Conservation (phyloP, 2,888 invertebrate species). For the Griposia aprilina region DNA sequence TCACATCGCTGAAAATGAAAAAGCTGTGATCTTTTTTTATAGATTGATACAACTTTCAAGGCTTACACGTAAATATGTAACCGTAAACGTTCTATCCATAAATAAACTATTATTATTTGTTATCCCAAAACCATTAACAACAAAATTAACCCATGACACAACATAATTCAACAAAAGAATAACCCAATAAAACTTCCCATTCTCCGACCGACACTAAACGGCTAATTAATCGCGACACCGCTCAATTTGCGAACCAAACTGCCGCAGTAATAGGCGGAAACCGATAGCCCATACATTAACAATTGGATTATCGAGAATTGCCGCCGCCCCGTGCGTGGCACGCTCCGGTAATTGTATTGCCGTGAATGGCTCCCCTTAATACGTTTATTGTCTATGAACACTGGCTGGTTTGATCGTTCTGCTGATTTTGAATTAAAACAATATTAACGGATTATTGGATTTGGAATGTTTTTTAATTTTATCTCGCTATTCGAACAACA, state of each 20-base stretch:
- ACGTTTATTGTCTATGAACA: slow-evolving; percentile 83
- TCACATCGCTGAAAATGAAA: not conserved
- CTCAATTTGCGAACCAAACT: slow-evolving; percentile 83
- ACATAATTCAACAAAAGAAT: slow-evolving; percentile 66
- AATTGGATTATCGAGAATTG: slow-evolving; percentile 86
- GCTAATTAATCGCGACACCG: slow-evolving; percentile 84
- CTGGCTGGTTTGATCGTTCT: slow-evolving; percentile 66
- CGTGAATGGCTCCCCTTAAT: slow-evolving; percentile 80
- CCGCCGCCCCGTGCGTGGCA: slow-evolving; percentile 78
- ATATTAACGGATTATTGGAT: slow-evolving; percentile 49
- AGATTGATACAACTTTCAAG: not conserved
- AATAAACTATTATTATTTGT: slow-evolving; percentile 17
- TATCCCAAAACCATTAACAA: slow-evolving; percentile 37
- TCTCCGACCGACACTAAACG: slow-evolving; percentile 78
- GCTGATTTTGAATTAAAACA: slow-evolving; percentile 76
- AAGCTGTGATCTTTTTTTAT: not conserved
- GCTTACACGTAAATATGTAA: not conserved
- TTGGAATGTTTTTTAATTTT: slow-evolving; percentile 22
- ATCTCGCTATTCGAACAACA: not conserved
- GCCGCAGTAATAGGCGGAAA: slow-evolving; percentile 80
- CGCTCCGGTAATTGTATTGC: slow-evolving; percentile 84
- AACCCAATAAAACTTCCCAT: slow-evolving; percentile 63
- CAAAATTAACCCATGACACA: slow-evolving; percentile 63
- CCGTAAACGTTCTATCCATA: not conserved
- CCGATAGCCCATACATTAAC: slow-evolving; percentile 82